These are phyloP conservation scores for Pipistrellus pygmaeus DNA, from an alignment of 2,797 vertebrate species.

Conservation along the genomic window DNA sequence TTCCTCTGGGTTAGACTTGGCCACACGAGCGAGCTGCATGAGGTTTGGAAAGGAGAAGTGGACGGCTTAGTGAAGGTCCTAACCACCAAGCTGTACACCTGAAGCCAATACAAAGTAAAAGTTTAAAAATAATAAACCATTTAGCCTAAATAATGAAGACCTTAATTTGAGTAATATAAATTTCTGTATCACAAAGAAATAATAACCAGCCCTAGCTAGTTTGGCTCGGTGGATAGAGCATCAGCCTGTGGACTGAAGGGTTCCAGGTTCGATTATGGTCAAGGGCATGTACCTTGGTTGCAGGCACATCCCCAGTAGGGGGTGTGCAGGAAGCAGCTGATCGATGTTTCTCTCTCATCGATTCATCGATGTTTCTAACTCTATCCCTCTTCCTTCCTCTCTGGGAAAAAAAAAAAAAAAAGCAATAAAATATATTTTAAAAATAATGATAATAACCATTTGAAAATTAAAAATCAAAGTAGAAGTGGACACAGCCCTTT, in stretches of 20 bases:
- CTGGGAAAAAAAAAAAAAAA: no score
- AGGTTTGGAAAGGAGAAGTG: background rate
- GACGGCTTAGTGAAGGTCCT: background rate
- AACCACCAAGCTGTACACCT: background rate
- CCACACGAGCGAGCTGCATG: background rate
- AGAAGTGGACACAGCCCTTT: background rate
- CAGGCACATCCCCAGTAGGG: no score
- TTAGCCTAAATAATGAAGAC: constrained; percentile 49
- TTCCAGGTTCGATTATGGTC: no score
- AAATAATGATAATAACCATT: constrained; percentile 23
- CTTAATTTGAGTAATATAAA: constrained; percentile 11
- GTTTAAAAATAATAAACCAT: background rate
- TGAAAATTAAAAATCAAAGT: background rate
- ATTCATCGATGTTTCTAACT: no score
- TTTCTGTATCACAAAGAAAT: constrained; percentile 29
- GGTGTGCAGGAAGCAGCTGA: no score
- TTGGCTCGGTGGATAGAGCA: no score
- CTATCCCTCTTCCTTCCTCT: no score
- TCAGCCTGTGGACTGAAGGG: no score
- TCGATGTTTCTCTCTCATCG: no score
- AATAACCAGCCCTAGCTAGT: background rate
- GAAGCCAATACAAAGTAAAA: background rate
- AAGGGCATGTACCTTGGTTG: no score
- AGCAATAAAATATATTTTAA: no score
- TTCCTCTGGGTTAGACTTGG: background rate